Percentiles rank a stretch among this genome's conserved stretches.
Conservation (phyloP, 1,140 invertebrate species). For the Protaetia brevitarsis region DNA sequence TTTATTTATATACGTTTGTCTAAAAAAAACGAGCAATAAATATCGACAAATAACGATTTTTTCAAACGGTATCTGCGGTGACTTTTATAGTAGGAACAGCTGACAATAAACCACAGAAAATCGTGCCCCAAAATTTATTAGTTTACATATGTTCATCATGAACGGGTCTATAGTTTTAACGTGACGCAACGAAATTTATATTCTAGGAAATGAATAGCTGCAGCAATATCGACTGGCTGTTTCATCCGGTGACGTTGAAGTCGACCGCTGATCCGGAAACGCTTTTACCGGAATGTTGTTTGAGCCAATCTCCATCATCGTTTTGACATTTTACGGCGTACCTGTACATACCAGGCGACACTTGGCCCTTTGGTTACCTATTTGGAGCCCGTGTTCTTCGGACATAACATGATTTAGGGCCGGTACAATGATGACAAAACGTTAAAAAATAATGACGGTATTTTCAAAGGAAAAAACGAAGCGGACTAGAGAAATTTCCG, state of each 20-base stretch:
- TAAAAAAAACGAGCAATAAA: not conserved
- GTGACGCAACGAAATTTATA: constrained; percentile 35
- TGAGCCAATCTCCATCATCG: constrained; percentile 35
- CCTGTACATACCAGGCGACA: not conserved
- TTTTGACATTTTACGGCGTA: constrained; percentile 34
- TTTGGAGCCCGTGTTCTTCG: not conserved
- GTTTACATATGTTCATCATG: constrained; percentile 30
- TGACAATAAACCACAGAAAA: constrained; percentile 10
- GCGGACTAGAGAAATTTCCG: too few species aligned
- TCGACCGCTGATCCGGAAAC: constrained; percentile 40
- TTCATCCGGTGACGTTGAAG: constrained; percentile 32
- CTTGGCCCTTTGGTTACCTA: not conserved
- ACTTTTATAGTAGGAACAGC: constrained; percentile 5
- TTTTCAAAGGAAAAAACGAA: too few species aligned
- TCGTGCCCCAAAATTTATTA: constrained; percentile 25
- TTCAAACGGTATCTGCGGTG: not conserved
- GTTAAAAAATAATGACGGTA: too few species aligned
- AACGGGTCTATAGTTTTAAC: constrained; percentile 24
- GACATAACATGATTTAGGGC: not conserved
- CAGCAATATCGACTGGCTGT: constrained; percentile 33
- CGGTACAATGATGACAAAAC: too few species aligned
- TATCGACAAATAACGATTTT: not conserved
- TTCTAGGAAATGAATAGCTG: constrained; percentile 37
- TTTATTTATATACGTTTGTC: not conserved
- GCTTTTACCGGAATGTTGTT: constrained; percentile 42